Percentiles rank a stretch among this genome's conserved stretches.
These are phyloP conservation scores for Neotoxoptera formosana DNA, from an alignment of 1,140 invertebrate species.

Conservation along the genomic window DNA sequence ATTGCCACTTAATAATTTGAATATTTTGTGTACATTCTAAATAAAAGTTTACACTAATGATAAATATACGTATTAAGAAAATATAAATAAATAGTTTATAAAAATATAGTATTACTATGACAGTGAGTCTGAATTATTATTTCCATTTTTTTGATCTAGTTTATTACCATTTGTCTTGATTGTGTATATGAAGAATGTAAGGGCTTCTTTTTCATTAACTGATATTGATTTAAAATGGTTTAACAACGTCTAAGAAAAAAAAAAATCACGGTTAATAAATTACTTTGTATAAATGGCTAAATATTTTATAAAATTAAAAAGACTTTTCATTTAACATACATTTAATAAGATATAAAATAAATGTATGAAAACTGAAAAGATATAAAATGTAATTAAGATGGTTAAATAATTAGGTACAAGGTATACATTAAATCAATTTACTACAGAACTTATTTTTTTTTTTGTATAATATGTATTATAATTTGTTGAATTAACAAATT, in stretches of 20 bases:
- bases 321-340: background rate
- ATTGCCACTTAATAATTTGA: background rate
- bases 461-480: background rate
- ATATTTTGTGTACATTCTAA: background rate
- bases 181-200: constrained; percentile 96
- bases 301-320: no score
- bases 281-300: background rate
- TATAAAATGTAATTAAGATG: no score
- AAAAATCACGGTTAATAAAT: constrained; percentile 36
- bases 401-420: no score
- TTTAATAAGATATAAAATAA: no score
- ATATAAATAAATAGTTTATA: constrained; percentile 12
- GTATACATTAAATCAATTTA: background rate
- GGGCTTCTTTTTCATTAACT: constrained; percentile 91
- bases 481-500: background rate
- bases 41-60: background rate
- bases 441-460: background rate
- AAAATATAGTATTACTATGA: constrained; percentile 11
- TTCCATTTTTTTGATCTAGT: constrained; percentile 84
- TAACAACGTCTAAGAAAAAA: constrained; percentile 80
- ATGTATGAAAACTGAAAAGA: no score
- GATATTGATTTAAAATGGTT: constrained; percentile 95
- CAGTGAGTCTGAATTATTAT: constrained; percentile 62
- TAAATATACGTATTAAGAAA: background rate
- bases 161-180: constrained; percentile 95